Evolutionary conservation across 2,888 invertebrate species (phyloP), one percentile per base, ranked within the genome.

Genomic region (Scaeva pyrastri): DNA sequence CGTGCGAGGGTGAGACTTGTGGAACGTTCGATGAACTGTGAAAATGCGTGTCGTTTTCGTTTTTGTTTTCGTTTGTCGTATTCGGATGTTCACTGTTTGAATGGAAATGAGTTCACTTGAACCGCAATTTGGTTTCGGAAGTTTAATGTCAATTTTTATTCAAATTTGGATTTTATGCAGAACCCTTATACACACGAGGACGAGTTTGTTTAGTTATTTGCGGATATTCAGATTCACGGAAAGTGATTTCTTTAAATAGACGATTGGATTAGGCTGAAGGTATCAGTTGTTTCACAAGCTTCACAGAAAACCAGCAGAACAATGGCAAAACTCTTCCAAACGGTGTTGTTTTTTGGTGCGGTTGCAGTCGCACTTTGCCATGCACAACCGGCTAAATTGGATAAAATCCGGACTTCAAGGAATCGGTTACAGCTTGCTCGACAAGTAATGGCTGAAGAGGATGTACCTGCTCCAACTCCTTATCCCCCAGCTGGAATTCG

Each of bases 231-330:
- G 1, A 55, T 39, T 23, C 12, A 31, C 0, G 14, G 7, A 50
- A 41, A 68, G 19, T 72, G 31, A 66, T 66, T 77, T 48, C 66
- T 81, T 85, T 85, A 85, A 81, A 85, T 76, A 85, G 68, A 11
- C 81, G 14, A 70, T 62, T 43, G 19, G 36, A 23, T 19, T 55
- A 19, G 36, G 10, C 7, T 19, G 10, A 41, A 2, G 31, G 19
- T 62, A 85, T 77, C 74, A 85, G 85, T 84, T 43, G 31, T 26
- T 50, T 36, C 45, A 26, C 3, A 21, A 21, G 3, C 23, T 36
- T 70, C 45, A 52, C 23, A 43, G 64, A 43, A 74, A 48, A 58
- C 12, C 60, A 14, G 41, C 31, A 48, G 11, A 58, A 76, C 16
- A 19, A 85, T 85, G 85, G 23, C 41, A 1, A 72, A 76, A 14